Percentiles rank a stretch among this genome's conserved stretches.
These are phyloP conservation scores for Iguana delicatissima DNA, from an alignment of 2,797 vertebrate species.

Conservation along the genomic window DNA sequence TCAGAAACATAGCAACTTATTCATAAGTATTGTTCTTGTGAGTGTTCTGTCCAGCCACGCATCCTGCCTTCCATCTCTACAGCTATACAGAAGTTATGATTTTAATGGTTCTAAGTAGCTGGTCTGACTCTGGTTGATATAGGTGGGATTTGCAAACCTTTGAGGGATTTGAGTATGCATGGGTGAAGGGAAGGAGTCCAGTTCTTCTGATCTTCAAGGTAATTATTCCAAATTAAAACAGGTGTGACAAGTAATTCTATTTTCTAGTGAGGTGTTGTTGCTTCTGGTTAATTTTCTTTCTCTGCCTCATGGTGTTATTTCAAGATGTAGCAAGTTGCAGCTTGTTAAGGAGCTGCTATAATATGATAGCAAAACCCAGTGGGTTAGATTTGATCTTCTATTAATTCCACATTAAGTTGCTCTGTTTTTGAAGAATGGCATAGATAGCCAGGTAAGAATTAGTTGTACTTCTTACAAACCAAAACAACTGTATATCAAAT, in stretches of 20 bases:
- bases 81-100: background rate
- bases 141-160: too few species aligned
- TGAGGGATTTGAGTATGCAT: too few species aligned
- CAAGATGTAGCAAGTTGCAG: slow-evolving; percentile 8
- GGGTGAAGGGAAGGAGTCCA: background rate
- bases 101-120: background rate
- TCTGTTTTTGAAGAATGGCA: background rate
- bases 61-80: background rate
- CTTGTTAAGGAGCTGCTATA: slow-evolving; percentile 10
- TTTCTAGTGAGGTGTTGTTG: slow-evolving; percentile 2
- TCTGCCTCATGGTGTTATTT: background rate
- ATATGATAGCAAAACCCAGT: background rate
- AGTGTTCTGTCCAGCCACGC: background rate
- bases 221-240: background rate
- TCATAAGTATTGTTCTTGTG: background rate
- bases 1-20: background rate
- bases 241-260: background rate
- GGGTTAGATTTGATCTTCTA: background rate
- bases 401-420: background rate
- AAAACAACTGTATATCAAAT: background rate
- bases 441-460: background rate
- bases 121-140: background rate
- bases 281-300: slow-evolving; percentile 29
- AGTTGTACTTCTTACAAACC: background rate
- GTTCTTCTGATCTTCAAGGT: background rate